These are phyloP conservation scores for Harpagoxenus sublaevis DNA, from an alignment of 2,888 invertebrate genomes.

Conservation along the genomic window DNA sequence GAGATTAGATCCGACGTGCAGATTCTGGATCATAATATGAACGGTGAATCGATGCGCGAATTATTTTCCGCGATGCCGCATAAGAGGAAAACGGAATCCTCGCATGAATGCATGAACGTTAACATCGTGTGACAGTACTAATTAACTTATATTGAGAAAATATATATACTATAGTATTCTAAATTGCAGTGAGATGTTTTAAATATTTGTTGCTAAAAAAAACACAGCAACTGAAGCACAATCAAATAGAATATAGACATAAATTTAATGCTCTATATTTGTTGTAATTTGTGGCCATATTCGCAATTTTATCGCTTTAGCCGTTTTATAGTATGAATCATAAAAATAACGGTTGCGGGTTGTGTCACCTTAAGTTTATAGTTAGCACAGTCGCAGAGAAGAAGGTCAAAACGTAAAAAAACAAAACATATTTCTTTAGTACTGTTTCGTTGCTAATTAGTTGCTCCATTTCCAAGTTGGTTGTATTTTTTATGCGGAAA, in stretches of 20 bases:
- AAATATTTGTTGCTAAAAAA: background rate
- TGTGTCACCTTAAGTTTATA: background rate
- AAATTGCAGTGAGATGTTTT: background rate
- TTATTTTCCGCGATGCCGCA: background rate
- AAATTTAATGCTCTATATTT: background rate
- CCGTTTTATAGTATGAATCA: background rate
- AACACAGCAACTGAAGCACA: background rate
- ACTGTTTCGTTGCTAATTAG: too few species aligned
- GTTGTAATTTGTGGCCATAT: background rate
- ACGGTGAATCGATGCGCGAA: background rate
- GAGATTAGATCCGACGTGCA: slow-evolving; percentile 17
- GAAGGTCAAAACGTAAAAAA: too few species aligned
- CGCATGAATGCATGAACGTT: background rate
- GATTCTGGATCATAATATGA: slow-evolving; percentile 9
- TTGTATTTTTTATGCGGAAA: too few species aligned
- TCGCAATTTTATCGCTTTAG: background rate
- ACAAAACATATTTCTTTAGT: too few species aligned
- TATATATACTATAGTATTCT: background rate
- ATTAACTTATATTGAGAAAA: background rate
- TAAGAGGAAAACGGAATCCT: background rate
- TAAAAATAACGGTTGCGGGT: background rate
- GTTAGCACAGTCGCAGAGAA: too few species aligned
- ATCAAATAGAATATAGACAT: background rate
- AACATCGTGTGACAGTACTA: background rate
- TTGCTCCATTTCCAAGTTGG: too few species aligned